Base-by-base conservation (phyloP, 2,797 vertebrate genomes). In the Aplochiton taeniatus region DNA sequence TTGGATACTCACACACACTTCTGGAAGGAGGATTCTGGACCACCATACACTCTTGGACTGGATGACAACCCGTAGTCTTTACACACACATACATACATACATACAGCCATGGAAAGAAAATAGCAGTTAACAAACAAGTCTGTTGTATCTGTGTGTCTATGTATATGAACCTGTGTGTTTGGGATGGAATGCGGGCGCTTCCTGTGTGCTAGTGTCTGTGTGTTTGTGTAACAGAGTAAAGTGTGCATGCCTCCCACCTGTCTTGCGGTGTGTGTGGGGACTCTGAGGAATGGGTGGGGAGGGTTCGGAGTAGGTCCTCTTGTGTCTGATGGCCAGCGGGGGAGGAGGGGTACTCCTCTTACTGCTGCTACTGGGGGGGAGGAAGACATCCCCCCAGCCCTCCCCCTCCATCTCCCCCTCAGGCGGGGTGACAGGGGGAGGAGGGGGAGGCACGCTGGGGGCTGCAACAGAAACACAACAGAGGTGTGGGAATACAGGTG, bases 301-400 rank as follows among this genome's bases (percentile, higher is more conserved):
- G 16, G 91, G 94, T 78, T 95, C 94, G 0, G 92, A 95, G 58
- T 90, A 89, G 51, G 90, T 92, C 56, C 89, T 85, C 82, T 93
- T 94, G 87, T 94, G 92, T 31, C 92, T 89, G 63, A 85, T 84
- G 43, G 80, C 78, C 11, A 90, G 78, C 17, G 88, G 78, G 11
- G 82, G 83, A 58, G 81, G 89, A 53, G 90, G 85, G 31, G 84
- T 89, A 19, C 72, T 66, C 78, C 86, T 92, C 77, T 81, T 91
- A 61, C 71, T 58, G 58, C 69, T 61, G 45, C 47, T 54, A 59
- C 69, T 86, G 74, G 74, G 31, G 11, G 77, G 9, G 66, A 84
- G 69, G 75, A 87, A 88, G 13, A 87, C 82, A 4, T 78, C 84
- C 9, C 58, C 76, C 6, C 41, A 52, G 13, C 63, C 75, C 11